Evolutionary conservation across 64 coral and sea anemone genomes (phyloP), one percentile per base, ranked within the genome.

Genomic region (Stylophora pistillata): DNA sequence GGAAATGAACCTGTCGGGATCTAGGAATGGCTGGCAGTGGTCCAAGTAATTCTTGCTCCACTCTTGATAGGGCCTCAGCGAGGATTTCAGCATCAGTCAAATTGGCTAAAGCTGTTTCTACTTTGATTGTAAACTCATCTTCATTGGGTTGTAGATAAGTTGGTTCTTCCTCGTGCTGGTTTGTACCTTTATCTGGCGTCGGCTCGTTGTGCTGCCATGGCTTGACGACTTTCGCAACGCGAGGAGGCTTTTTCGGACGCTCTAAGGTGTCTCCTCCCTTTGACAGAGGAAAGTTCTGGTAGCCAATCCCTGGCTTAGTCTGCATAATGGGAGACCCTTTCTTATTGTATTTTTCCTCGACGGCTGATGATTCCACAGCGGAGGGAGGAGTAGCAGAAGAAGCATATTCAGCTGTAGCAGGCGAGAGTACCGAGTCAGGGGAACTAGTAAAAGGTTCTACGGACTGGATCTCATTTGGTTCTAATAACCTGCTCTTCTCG

Each of bases 281-380:
- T 17, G 95, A 97, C 26, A 97, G 86, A 56, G 95, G 95, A 30
- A 97, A 97, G 55, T 97, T 97, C 81, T 93, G 82, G 81, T 97
- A 97, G 15, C 89, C 78, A 58, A 88, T 81, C 0, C 82, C 58
- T 17, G 81, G 77, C 28, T 71, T 78, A 21, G 25, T 84, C 62
- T 84, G 80, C 61, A 84, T 69, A 33, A 84, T 54, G 16, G 80
- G 61, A 18, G 79, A 64, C 10, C 30, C 37, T 21, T 58, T 37
- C 18, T 59, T 17, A 21, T 16, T 30, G 80, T 32, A 47, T 59
- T 31, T 10, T 82, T 21, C 58, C 17, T 37, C 59, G 0, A n/a
- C 20, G 14, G 34, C 32, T 69, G 41, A 32, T n/a, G 62, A 37
- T n/a, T 84, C n/a, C 62, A 68, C 58, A 25, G 80, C 21, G 21